These are phyloP conservation scores for Aspidiotus rigidus DNA, from an alignment of 2,888 invertebrate genomes.

Conservation along the genomic window DNA sequence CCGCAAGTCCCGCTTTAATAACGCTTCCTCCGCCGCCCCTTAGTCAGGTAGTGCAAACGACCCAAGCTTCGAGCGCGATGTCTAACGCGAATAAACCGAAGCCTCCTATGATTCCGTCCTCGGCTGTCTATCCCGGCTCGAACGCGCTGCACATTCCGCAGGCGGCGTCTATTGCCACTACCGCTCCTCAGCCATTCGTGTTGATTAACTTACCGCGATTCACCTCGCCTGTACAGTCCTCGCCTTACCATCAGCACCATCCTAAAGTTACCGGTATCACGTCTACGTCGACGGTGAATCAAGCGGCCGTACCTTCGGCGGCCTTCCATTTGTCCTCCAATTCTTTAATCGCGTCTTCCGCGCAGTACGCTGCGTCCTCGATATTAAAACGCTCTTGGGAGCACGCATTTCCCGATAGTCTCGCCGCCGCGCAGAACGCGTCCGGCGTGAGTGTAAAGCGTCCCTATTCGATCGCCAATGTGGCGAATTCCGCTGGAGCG, in stretches of 20 bases:
- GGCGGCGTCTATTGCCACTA: constrained; percentile 36
- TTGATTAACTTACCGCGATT: constrained; percentile 28
- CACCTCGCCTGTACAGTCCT: constrained; percentile 11
- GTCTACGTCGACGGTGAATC: constrained; percentile 9
- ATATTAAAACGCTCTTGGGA: constrained; percentile 61
- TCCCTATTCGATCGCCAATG: constrained; percentile 40
- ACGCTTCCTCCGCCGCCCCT: constrained; percentile 17
- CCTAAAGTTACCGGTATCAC: constrained; percentile 21
- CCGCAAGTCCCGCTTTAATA: constrained; percentile 11
- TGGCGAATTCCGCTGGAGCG: constrained; percentile 33
- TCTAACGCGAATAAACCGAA: constrained; percentile 31
- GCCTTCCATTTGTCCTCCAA: constrained; percentile 16
- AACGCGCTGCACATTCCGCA: constrained; percentile 35
- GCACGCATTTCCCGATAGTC: constrained; percentile 51
- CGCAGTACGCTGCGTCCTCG: constrained; percentile 27
- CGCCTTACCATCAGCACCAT: not conserved
- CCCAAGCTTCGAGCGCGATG: constrained; percentile 21
- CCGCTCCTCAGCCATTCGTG: constrained; percentile 30
- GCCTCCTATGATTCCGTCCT: constrained; percentile 25
- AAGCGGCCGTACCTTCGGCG: constrained; percentile 39
- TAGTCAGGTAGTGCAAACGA: constrained; percentile 16
- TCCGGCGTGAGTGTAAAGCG: constrained; percentile 38
- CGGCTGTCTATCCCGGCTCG: constrained; percentile 34
- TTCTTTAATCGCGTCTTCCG: constrained; percentile 18
- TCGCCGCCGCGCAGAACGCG: not conserved